phyloP scores from a whole-genome alignment of 2,113 vertebrate genomes.

The Amphilophus citrinellus region DNA sequence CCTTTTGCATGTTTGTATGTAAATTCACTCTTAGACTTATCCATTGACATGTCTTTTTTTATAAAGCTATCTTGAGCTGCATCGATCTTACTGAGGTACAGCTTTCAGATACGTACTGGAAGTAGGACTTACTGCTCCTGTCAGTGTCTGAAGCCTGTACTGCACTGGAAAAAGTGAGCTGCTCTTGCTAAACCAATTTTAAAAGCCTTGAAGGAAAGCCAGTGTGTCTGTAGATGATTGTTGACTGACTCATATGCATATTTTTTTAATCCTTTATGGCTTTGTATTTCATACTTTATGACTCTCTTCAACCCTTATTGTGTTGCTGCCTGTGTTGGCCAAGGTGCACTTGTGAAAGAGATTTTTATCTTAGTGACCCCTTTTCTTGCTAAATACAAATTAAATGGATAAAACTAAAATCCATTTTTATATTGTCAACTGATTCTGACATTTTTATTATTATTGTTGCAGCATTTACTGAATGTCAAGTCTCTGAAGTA shows the following conservation, averaged over 20 bases:
- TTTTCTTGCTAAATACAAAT: background rate
- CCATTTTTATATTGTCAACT: background rate
- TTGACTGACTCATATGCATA: background rate
- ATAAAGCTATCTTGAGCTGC: background rate
- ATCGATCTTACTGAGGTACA: background rate
- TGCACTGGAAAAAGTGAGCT: background rate
- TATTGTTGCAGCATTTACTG: conserved; percentile 86
- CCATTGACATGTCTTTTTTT: background rate
- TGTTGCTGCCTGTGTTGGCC: background rate
- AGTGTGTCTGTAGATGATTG: background rate
- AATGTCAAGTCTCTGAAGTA: conserved; percentile 97
- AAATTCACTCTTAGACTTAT: background rate
- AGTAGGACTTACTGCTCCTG: background rate
- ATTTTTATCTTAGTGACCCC: no score
- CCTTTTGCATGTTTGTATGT: no score
- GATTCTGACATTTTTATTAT: background rate
- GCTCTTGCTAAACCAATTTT: background rate
- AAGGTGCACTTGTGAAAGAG: no score
- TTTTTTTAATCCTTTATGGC: background rate
- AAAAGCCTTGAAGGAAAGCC: background rate
- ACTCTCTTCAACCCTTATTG: background rate
- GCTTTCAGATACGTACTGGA: background rate
- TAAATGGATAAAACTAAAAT: background rate
- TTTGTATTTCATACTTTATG: background rate
- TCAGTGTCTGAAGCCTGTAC: background rate